Base-by-base conservation (phyloP, 2,797 vertebrate species). In the Danio choprae region DNA sequence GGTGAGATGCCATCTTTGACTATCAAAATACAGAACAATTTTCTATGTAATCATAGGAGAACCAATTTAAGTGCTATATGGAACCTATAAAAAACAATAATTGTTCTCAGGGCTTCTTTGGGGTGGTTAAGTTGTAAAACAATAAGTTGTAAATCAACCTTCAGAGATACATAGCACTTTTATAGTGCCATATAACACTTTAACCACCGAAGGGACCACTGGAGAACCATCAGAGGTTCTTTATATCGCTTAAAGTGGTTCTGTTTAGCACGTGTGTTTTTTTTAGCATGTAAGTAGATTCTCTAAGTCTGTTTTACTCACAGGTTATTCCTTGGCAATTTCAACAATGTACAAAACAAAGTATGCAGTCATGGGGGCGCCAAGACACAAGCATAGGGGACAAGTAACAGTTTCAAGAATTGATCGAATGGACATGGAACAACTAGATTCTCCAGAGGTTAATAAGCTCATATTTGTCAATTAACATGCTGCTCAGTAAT, bases 261-360 rank as follows among this genome's bases (percentile, higher is more conserved):
- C n/a, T n/a, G n/a, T n/a, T n/a, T n/a, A n/a, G n/a, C n/a, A n/a
- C n/a, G n/a, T n/a, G n/a, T 44, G 5, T 10, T 44, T 44, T 44
- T 5, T 10, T 44, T 10, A 10, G 10, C 43, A 5, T 5, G 5
- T 12, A 55, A 55, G 5, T 55, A 11, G 7, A 58, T 58, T 16
- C 18, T 13, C n/a, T 6, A n/a, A 46, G 20, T 44, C 1, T 6
- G 5, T 8, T 83, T 38, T 82, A 40, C 63, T 85, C 72, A 1
- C 60, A 94, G 94, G 93, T 83, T 94, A 94, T 75, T 93, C 93
- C 6, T 92, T 94, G 81, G 84, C 87, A 22, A 62, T 89, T 20
- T 90, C 88, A 22, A 78, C 0, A 40, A 83, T 51, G 0, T 0
- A 0, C 0, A 0, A 0, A 2, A 56, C 8, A 0, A 38, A 1